Base-by-base conservation (phyloP, 2,888 invertebrate genomes). In the Meloe dianella region DNA sequence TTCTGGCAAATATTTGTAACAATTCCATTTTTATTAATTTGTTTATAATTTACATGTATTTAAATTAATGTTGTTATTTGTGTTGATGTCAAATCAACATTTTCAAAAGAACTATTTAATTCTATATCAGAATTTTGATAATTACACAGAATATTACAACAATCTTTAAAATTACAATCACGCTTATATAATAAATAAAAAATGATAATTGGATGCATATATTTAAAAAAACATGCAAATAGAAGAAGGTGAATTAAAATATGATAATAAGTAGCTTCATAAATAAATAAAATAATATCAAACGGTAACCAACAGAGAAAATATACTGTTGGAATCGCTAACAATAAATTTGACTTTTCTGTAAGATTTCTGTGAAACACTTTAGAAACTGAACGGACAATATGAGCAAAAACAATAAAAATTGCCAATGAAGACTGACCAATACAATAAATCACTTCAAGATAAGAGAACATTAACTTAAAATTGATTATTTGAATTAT, bases 201-300 rank as follows among this genome's bases (percentile, higher is more conserved):
- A 14, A 62, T 59, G 17, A 66, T 38, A n/a, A 62, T 27, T 7
- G 66, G 61, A 38, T 62, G 58, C n/a, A 62, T 47, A 58, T 66
- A 62, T 17, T 59, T 61, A 14, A 66, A 5, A 51, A 10, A 5
- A 6, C 4, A 1, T 10, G 10, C 24, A 24, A 51, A 51, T 3
- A 51, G 10, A 10, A 2, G 2, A 20, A 47, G 0, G 6, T 8
- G 8, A 0, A 20, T 47, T 1, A 12, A 47, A 20, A 20, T 20
- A 2, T 10, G 1, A 47, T 47, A 8, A 3, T 47, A 2, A 1
- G 47, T 47, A 20, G 22, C 10, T 10, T 17, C 2, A 20, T 47
- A 20, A 47, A 20, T 20, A 0, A 47, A 47, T 2, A 20, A 20
- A 9, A 10, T 20, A 9, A 47, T 47, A 47, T 47, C 22, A 6